phyloP scores from a whole-genome alignment of 2,113 vertebrate genomes.

The Macrotis lagotis region DNA sequence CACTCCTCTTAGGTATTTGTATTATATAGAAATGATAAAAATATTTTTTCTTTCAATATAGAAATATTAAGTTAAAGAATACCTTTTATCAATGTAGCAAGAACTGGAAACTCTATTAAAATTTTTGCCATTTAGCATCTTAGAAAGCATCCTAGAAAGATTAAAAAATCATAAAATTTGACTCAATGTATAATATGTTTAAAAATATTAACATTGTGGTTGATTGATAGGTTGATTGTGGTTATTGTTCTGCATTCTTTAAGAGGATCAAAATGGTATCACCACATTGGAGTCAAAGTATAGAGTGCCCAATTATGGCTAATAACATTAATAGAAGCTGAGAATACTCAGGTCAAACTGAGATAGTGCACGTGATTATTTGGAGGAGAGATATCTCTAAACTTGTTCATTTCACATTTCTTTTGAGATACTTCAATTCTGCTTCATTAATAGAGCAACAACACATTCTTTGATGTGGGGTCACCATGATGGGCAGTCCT shows the following conservation, averaged over 20 bases:
- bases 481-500: too few relatives aligned
- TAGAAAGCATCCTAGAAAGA: neutral
- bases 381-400: neutral
- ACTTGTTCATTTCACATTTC: neutral
- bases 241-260: neutral
- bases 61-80: neutral
- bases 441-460: neutral
- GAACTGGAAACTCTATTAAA: neutral
- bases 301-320: neutral
- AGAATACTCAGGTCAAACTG: neutral
- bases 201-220: neutral
- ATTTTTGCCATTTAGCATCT: neutral
- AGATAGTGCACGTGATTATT: neutral
- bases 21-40: neutral
- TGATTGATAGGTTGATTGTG: neutral
- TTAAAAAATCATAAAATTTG: neutral
- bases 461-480: neutral
- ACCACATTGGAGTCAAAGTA: neutral
- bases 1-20: neutral
- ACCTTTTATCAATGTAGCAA: neutral
- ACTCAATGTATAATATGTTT: neutral
- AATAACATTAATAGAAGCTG: neutral
- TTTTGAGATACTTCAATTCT: neutral
- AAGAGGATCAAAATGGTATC: neutral
- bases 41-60: neutral